phyloP scores from a whole-genome alignment of 2,888 invertebrate genomes.

The Mactromeris polynyma region DNA sequence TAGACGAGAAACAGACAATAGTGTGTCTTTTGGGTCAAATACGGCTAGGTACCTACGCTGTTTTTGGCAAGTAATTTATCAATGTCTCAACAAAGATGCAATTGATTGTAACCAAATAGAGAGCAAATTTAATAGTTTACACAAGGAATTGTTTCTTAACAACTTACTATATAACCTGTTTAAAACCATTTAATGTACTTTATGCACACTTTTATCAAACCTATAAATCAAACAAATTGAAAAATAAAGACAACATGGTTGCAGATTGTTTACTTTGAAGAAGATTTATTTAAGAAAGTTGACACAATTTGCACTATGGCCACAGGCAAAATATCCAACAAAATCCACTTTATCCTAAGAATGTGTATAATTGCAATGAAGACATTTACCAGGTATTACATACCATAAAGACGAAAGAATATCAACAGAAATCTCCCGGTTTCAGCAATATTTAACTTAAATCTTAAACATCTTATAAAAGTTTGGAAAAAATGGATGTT shows the following conservation, averaged over 20 bases:
- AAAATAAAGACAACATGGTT: not conserved
- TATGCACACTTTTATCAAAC: not conserved
- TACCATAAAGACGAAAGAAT: too few species aligned
- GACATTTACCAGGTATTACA: too few species aligned
- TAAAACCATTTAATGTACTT: not conserved
- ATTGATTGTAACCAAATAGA: conserved; percentile 2
- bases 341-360: too few species aligned
- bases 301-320: not conserved
- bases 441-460: too few species aligned
- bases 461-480: too few species aligned
- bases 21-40: conserved; percentile 4
- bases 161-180: not conserved
- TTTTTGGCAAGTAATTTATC: conserved; percentile 3
- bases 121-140: not conserved
- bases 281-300: not conserved
- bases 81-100: conserved; percentile 2
- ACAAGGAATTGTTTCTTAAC: not conserved
- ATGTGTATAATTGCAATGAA: too few species aligned
- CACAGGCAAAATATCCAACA: too few species aligned
- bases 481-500: too few species aligned
- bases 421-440: too few species aligned
- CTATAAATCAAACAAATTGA: not conserved
- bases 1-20: not conserved
- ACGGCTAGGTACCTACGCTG: not conserved
- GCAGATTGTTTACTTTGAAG: not conserved